Base-by-base conservation (phyloP, 2,888 invertebrate species). In the Trissolcus japonicus region DNA sequence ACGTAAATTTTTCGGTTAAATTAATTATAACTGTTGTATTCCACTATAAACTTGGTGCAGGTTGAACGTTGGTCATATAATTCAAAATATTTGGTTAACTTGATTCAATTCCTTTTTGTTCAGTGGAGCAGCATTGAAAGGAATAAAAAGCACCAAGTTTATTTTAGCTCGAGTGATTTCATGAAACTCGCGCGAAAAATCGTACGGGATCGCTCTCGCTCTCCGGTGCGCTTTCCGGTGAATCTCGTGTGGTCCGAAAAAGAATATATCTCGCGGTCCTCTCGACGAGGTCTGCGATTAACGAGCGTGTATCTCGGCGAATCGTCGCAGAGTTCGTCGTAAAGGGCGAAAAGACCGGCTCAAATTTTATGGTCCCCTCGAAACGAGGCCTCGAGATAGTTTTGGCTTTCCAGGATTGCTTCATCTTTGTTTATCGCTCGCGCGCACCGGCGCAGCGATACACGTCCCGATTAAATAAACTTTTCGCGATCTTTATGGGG, bases 391-490 rank as follows among this genome's bases (percentile, higher is more conserved):
- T 66, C 66, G 53, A 54, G 76, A 76, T 41, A 50, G 75, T 73
- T 81, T 78, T 72, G 75, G 68, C 76, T 76, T 79, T 80, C 79
- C 76, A 40, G 65, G 80, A 77, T 77, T 65, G 67, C 77, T 71
- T 63, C 66, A 80, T 81, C 80, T 78, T 82, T 76, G 80, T 82
- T 73, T 82, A 81, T 65, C 57, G 66, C 56, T 41, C 48, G 17
- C 77, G 77, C 75, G 71, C 74, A 75, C 80, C 79, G 76, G 6
- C 60, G 1, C 79, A 75, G 51, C 65, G 65, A 35, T 11, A 6
- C n/a, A n/a, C 35, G 35, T 35, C 69, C 25, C 80, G 81, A 83
- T 84, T 81, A 83, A 83, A 83, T 82, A 82, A 84, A 84, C 78
- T 75, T 79, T 68, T 51, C 69, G 59, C 74, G 61, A 62, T 69